Percentiles rank a stretch among this genome's conserved stretches.
These are phyloP conservation scores for Ceratosolen solmsi DNA, from an alignment of 1,140 invertebrate genomes.

Conservation along the genomic window DNA sequence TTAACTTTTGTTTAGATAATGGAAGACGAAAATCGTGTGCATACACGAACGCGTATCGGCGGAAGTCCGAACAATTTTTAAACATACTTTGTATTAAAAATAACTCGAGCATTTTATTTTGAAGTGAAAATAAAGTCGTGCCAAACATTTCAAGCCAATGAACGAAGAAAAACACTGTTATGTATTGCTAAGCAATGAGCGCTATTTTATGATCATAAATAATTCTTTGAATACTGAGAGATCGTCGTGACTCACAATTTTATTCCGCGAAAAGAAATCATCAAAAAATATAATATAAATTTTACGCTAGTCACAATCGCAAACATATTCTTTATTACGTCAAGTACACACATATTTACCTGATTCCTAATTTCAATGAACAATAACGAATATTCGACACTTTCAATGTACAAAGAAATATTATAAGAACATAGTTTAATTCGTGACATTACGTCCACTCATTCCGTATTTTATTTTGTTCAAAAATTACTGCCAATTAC, in stretches of 20 bases:
- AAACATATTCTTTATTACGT: not conserved
- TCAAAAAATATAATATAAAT: conserved; percentile 35
- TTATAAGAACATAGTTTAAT: not conserved
- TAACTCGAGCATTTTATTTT: not conserved
- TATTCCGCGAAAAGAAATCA: conserved; percentile 35
- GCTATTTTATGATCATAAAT: conserved; percentile 42
- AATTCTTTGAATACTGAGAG: conserved; percentile 36
- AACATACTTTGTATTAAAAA: not conserved
- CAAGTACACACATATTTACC: not conserved
- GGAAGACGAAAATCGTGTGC: not conserved
- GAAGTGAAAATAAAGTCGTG: conserved; percentile 39
- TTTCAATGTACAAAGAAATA: not conserved
- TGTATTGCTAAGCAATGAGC: conserved; percentile 15
- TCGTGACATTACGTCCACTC: too few relatives aligned
- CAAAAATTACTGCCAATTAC: too few relatives aligned
- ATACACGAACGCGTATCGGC: not conserved
- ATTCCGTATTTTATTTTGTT: too few relatives aligned
- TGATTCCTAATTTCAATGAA: not conserved
- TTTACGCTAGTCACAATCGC: not conserved
- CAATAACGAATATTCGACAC: not conserved
- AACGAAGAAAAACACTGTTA: conserved; percentile 6
- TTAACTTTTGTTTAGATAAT: not conserved
- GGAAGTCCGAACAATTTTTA: not conserved
- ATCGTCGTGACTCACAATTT: conserved; percentile 32
- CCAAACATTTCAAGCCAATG: not conserved